Percentiles rank a stretch among this genome's conserved stretches.
Evolutionary conservation across 1,140 invertebrate species (phyloP).

Genomic region (Pogonomyrmex barbatus): DNA sequence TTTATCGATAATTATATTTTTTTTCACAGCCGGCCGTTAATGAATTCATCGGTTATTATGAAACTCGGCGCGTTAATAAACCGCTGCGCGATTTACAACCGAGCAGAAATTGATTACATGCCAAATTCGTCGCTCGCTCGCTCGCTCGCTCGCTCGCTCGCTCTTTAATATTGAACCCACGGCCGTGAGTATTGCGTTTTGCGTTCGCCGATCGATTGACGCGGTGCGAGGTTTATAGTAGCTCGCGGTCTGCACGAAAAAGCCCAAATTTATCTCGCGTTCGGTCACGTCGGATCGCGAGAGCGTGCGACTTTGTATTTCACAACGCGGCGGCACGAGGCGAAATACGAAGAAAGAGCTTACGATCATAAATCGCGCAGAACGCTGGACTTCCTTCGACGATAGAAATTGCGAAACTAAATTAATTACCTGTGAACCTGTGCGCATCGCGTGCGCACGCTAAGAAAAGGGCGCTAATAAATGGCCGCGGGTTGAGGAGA

Average conservation of each 20-base stretch:
- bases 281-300: background rate
- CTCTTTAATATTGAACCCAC: slow-evolving; percentile 49
- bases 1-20: background rate
- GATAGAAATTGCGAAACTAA: slow-evolving; percentile 81
- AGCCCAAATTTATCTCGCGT: slow-evolving; percentile 39
- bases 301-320: slow-evolving; percentile 56
- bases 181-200: slow-evolving; percentile 22
- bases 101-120: slow-evolving; percentile 40
- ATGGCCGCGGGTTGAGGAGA: slow-evolving; percentile 39
- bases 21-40: background rate
- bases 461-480: slow-evolving; percentile 78
- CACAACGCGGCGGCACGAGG: background rate
- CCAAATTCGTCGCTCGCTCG: slow-evolving; percentile 14
- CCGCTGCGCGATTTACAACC: slow-evolving; percentile 39
- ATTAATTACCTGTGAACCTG: slow-evolving; percentile 82
- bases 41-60: slow-evolving; percentile 32
- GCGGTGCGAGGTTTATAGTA: slow-evolving; percentile 3
- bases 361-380: slow-evolving; percentile 63
- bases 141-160: background rate
- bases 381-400: slow-evolving; percentile 75
- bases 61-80: slow-evolving; percentile 42
- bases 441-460: slow-evolving; percentile 69
- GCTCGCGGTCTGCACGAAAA: background rate
- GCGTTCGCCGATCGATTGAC: slow-evolving; percentile 21
- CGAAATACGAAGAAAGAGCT: slow-evolving; percentile 1